A percentile compares a stretch with the other conserved stretches of the same genome.
Conservation (phyloP, 2,888 invertebrate genomes). For the Cynaeus angustus region DNA sequence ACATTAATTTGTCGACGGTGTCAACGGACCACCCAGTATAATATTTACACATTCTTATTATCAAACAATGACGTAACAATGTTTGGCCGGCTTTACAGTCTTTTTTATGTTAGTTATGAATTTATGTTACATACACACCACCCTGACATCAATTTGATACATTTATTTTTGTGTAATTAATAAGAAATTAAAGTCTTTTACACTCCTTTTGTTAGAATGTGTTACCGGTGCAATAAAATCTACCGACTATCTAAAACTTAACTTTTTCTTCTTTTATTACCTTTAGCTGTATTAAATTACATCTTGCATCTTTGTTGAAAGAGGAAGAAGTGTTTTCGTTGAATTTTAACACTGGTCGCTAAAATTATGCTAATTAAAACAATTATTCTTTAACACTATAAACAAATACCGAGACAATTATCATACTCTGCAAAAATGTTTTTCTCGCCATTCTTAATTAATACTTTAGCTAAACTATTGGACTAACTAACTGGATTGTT, state of each 20-base stretch:
- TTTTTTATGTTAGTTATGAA: conserved; percentile 2
- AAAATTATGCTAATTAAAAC: conserved; percentile 23
- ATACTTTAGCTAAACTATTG: too few species aligned
- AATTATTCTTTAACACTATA: conserved; percentile 8
- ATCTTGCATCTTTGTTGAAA: conserved; percentile 1
- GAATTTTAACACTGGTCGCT: conserved; percentile 6
- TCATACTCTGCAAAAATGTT: background rate
- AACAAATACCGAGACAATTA: conserved; percentile 5
- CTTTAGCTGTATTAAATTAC: conserved; percentile 22
- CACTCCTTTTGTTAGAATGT: conserved; percentile 7
- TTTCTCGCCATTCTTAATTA: too few species aligned
- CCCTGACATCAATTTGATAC: conserved; percentile 27
- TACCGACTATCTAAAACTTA: conserved; percentile 13
- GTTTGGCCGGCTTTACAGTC: conserved; percentile 5
- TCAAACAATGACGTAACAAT: conserved; percentile 15
- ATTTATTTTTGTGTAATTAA: conserved; percentile 1
- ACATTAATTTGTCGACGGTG: background rate
- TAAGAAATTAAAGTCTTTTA: background rate
- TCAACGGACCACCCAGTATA: background rate
- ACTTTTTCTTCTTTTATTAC: conserved; percentile 11
- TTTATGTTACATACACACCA: conserved; percentile 16
- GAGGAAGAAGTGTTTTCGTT: background rate
- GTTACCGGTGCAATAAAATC: background rate
- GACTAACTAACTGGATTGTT: too few species aligned
- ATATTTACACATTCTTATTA: background rate